Conservation (phyloP, 2,797 vertebrate genomes). For the Gymnoscopelus braueri region DNA sequence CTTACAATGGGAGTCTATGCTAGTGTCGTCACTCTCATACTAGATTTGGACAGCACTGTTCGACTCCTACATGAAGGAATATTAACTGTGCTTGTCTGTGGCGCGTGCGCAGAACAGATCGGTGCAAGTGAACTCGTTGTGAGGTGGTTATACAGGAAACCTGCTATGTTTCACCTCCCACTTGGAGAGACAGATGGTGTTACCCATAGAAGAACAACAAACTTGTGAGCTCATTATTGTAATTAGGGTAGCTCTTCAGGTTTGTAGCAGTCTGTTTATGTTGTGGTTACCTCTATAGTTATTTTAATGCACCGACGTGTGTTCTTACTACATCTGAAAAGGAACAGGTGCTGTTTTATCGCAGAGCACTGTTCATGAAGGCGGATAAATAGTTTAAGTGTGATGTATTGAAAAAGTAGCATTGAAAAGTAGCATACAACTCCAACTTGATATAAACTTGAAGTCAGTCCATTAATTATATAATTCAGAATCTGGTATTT, state of each 20-base stretch:
- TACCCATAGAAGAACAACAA: constrained; percentile 34
- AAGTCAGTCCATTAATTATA: constrained; percentile 26
- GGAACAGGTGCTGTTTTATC: constrained; percentile 31
- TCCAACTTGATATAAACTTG: constrained; percentile 32
- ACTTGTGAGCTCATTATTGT: constrained; percentile 25
- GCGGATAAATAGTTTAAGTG: constrained; percentile 31
- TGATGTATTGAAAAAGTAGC: constrained; percentile 60
- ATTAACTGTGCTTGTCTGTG: constrained; percentile 41
- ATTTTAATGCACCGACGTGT: constrained; percentile 25
- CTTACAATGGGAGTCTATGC: too few relatives aligned
- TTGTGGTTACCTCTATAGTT: constrained; percentile 34
- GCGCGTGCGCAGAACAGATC: constrained; percentile 44
- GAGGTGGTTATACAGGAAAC: constrained; percentile 40
- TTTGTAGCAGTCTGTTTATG: constrained; percentile 14
- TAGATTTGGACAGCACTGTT: constrained; percentile 18
- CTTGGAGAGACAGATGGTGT: constrained; percentile 58
- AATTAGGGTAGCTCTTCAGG: constrained; percentile 29
- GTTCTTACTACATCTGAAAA: constrained; percentile 24
- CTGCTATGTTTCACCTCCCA: constrained; percentile 47
- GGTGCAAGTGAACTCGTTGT: constrained; percentile 52
- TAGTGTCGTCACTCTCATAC: too few relatives aligned
- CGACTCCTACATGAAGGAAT: constrained; percentile 9
- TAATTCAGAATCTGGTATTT: constrained; percentile 3
- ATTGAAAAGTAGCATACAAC: constrained; percentile 54
- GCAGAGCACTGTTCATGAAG: constrained; percentile 40